These are phyloP conservation scores for Lampropteryx suffumata DNA, from an alignment of 2,888 invertebrate genomes.

Conservation along the genomic window DNA sequence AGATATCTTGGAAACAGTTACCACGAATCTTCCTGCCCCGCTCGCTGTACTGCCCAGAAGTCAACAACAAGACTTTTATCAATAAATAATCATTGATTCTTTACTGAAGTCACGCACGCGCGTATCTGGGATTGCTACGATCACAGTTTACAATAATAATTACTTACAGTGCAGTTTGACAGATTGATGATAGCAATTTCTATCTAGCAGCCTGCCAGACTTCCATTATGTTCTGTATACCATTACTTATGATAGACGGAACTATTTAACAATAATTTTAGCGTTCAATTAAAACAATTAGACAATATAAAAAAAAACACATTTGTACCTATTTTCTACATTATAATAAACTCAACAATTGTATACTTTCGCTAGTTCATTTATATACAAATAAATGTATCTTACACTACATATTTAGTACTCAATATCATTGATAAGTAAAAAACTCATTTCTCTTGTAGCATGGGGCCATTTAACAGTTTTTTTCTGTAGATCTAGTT, in stretches of 20 bases:
- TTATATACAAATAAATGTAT: neutral
- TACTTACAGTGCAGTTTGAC: no score
- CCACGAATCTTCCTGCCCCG: conserved; percentile 61
- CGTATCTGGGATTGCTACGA: no score
- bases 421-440: conserved; percentile 51
- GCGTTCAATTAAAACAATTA: neutral
- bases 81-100: conserved; percentile 41
- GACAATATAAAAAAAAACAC: conserved; percentile 7
- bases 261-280: no score
- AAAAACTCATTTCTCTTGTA: conserved; percentile 62
- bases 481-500: conserved; percentile 82
- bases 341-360: conserved; percentile 18
- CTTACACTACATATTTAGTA: conserved; percentile 23
- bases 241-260: no score
- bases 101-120: neutral
- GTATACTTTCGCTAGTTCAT: conserved; percentile 14
- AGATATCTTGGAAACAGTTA: conserved; percentile 63
- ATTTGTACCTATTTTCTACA: conserved; percentile 10
- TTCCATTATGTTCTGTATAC: no score
- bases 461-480: conserved; percentile 63
- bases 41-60: conserved; percentile 54
- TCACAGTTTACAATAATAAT: no score
- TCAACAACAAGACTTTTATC: conserved; percentile 44
- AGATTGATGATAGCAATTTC: no score
- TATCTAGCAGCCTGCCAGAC: no score